Conservation (phyloP, 1,140 invertebrate genomes). For the Leptinotarsa texana region DNA sequence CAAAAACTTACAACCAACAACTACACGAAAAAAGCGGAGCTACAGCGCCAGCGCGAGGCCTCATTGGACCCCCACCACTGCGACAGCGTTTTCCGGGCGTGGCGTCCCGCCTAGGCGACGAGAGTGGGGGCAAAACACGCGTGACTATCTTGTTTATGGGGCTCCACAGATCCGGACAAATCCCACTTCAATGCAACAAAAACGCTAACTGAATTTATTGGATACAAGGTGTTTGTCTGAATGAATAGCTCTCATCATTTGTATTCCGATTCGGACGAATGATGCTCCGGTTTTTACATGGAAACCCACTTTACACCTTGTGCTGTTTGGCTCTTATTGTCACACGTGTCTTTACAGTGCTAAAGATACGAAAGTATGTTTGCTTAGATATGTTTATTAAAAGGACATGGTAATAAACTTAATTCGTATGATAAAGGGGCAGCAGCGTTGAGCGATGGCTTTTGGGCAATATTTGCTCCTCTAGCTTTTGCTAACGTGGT, state of each 20-base stretch:
- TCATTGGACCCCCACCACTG: slow-evolving; percentile 46
- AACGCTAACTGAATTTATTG: slow-evolving; percentile 58
- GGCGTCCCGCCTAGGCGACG: slow-evolving; percentile 29
- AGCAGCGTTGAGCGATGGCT: no score
- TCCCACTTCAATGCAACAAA: slow-evolving; percentile 54
- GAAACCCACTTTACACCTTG: slow-evolving; percentile 56
- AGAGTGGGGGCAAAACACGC: slow-evolving; percentile 43
- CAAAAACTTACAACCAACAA: slow-evolving; percentile 41
- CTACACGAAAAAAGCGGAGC: slow-evolving; percentile 50
- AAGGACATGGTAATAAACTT: slow-evolving; percentile 52
- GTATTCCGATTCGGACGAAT: slow-evolving; percentile 56
- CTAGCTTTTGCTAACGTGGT: no score
- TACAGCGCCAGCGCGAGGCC: slow-evolving; percentile 11
- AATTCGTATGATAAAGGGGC: slow-evolving; percentile 37
- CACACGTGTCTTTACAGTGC: slow-evolving; percentile 45
- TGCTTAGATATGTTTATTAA: slow-evolving; percentile 55
- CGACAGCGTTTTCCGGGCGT: slow-evolving; percentile 21
- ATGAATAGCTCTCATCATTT: slow-evolving; percentile 56
- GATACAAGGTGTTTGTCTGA: slow-evolving; percentile 57
- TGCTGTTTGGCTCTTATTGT: slow-evolving; percentile 46
- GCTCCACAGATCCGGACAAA: slow-evolving; percentile 54
- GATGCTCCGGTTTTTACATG: slow-evolving; percentile 56
- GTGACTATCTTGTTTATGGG: slow-evolving; percentile 56
- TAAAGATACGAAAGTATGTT: slow-evolving; percentile 49
- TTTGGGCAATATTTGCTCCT: no score